Conservation (phyloP, 2,113 vertebrate species). For the Pheucticus melanocephalus region DNA sequence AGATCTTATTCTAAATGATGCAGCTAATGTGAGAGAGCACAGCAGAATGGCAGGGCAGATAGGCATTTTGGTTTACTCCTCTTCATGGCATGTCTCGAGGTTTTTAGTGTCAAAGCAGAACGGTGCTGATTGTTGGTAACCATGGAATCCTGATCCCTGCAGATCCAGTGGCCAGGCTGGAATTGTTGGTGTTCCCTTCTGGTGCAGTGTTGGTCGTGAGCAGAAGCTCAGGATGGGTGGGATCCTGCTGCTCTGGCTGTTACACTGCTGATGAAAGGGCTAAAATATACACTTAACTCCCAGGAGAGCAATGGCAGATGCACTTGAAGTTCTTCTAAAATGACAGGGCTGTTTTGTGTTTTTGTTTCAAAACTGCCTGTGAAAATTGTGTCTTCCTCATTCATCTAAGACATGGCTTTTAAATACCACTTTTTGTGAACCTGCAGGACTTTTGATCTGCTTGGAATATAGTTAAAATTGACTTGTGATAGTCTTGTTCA, state of each 20-base stretch:
- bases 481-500: neutral
- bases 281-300: neutral
- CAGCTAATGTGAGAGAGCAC: neutral
- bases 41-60: neutral
- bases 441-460: neutral
- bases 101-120: neutral
- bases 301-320: neutral
- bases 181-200: rapidly evolving
- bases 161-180: neutral
- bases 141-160: neutral
- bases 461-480: neutral
- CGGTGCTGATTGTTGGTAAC: neutral
- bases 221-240: neutral
- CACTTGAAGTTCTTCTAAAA: neutral
- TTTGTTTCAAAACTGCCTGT: neutral
- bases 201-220: neutral
- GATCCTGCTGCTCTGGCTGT: neutral
- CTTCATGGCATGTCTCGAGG: neutral
- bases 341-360: neutral
- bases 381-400: neutral
- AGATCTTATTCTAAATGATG: neutral
- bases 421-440: neutral
- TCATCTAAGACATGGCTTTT: neutral
- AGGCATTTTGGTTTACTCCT: rapidly evolving
- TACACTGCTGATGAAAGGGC: rapidly evolving